A percentile compares a stretch with the other conserved stretches of the same genome.
These are phyloP conservation scores for Hiodon alosoides DNA, from an alignment of 2,113 vertebrate species.

Conservation along the genomic window DNA sequence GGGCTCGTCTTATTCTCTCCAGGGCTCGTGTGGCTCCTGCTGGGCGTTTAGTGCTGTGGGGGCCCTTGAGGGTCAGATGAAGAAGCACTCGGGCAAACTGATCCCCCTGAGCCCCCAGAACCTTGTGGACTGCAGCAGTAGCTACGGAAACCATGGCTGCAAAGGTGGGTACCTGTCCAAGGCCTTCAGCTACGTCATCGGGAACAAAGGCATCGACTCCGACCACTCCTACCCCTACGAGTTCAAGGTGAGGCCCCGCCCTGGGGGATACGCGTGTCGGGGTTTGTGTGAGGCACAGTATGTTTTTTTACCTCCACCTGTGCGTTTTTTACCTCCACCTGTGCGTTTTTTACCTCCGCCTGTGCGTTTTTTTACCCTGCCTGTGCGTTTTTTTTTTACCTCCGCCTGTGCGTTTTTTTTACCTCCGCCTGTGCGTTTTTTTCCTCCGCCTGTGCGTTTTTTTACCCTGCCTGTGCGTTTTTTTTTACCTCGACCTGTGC, in stretches of 20 bases:
- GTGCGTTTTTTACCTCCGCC: too few relatives aligned
- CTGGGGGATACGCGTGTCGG: not conserved
- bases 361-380: too few relatives aligned
- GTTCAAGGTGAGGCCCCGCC: constrained; percentile 54
- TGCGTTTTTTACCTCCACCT: too few relatives aligned
- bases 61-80: constrained; percentile 77
- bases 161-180: constrained; percentile 66
- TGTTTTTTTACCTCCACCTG: too few relatives aligned
- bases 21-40: constrained; percentile 76
- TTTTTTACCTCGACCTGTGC: too few relatives aligned
- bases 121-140: constrained; percentile 74
- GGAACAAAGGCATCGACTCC: constrained; percentile 74
- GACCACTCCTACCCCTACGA: constrained; percentile 75
- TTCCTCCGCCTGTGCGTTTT: too few relatives aligned
- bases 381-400: too few relatives aligned
- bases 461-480: too few relatives aligned
- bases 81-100: constrained; percentile 61
- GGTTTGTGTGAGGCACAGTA: too few relatives aligned
- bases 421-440: too few relatives aligned
- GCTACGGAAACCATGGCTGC: constrained; percentile 71
- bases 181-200: constrained; percentile 71
- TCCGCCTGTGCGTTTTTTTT: too few relatives aligned
- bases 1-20: too few relatives aligned
- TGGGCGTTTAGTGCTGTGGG: constrained; percentile 85
- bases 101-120: constrained; percentile 79